A percentile compares a stretch with the other conserved stretches of the same genome.
phyloP scores from a whole-genome alignment of 2,113 vertebrate species.

The Neoarius graeffei region DNA sequence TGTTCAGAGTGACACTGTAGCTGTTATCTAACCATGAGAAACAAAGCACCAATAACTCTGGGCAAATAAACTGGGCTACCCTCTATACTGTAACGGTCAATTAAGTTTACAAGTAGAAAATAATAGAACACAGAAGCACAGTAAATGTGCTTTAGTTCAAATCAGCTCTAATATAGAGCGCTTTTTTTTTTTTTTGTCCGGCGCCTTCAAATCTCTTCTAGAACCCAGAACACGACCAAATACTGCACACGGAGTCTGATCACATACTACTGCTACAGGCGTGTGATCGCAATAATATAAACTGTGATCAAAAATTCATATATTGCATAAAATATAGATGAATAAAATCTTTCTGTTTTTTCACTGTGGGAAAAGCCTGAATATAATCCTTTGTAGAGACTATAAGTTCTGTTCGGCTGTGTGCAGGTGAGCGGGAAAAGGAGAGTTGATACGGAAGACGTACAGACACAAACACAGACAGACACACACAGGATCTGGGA shows the following conservation, averaged over 20 bases:
- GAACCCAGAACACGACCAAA: neutral
- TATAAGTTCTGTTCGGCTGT: neutral
- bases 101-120: neutral
- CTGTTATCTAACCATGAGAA: neutral
- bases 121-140: conserved; percentile 24
- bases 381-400: neutral
- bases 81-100: neutral
- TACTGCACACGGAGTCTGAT: neutral
- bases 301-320: neutral
- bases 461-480: neutral
- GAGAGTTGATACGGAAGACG: conserved; percentile 10
- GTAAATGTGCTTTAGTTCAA: conserved; percentile 34
- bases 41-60: neutral
- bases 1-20: neutral
- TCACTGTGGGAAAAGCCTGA: neutral
- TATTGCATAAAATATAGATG: conserved; percentile 5
- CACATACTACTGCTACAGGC: neutral
- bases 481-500: conserved; percentile 7
- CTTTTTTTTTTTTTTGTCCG: neutral
- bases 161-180: conserved; percentile 56
- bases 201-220: neutral
- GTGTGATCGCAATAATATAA: neutral
- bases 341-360: neutral
- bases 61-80: neutral
- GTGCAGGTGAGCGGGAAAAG: conserved; percentile 1